Conservation (phyloP, 2,113 vertebrate genomes). For the Oreochromis aureus region DNA sequence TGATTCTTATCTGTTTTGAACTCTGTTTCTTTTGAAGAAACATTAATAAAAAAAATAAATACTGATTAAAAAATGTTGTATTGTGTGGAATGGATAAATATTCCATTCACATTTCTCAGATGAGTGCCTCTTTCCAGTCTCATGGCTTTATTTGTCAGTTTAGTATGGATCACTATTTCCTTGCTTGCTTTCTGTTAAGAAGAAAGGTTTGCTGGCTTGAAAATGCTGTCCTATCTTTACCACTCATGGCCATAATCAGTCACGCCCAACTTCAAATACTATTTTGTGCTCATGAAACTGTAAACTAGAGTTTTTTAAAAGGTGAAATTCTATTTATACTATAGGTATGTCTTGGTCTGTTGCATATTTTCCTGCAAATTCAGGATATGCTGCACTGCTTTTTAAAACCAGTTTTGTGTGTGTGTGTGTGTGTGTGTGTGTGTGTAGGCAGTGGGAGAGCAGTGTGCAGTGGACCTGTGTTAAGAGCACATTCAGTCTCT, state of each 20-base stretch:
- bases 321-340: neutral
- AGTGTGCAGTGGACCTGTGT: neutral
- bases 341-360: neutral
- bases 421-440: neutral
- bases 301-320: neutral
- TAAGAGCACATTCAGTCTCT: neutral
- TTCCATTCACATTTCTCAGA: neutral
- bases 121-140: neutral
- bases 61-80: neutral
- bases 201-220: neutral
- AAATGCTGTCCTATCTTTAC: neutral
- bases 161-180: neutral
- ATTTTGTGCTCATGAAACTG: neutral
- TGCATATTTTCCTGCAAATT: neutral
- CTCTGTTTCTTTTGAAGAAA: neutral
- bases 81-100: neutral
- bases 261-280: neutral
- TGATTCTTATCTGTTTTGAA: neutral
- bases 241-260: neutral
- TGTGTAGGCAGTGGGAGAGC: neutral
- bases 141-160: neutral
- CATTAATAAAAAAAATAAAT: neutral
- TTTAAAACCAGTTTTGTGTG: neutral
- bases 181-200: neutral
- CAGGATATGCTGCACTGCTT: neutral